Percentiles rank a stretch among this genome's conserved stretches.
These are phyloP conservation scores for Gulo gulo DNA, from an alignment of 2,113 vertebrate species.

Conservation along the genomic window DNA sequence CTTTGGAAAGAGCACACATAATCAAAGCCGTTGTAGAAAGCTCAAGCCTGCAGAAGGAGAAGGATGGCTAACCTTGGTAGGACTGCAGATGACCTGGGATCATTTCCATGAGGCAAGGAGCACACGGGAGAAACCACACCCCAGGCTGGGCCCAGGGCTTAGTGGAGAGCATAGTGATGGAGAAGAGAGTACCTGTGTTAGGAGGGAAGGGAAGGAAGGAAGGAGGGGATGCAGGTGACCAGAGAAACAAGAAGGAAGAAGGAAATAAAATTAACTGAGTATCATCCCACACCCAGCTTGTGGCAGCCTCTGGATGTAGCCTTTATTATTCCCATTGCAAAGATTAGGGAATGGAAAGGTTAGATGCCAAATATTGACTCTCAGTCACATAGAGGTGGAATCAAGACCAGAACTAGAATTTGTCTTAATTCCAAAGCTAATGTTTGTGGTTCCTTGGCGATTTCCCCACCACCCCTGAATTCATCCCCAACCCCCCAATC, in stretches of 20 bases:
- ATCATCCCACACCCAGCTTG: not conserved
- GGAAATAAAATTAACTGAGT: not conserved
- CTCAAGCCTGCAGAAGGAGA: not conserved
- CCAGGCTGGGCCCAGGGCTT: not conserved
- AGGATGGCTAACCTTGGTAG: not conserved
- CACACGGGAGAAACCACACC: not conserved
- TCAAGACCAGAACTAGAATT: not conserved
- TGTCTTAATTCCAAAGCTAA: not conserved
- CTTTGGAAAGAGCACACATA: not conserved
- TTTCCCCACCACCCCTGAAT: not conserved
- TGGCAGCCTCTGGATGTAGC: not conserved
- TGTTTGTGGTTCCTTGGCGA: not conserved
- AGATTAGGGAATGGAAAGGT: not conserved
- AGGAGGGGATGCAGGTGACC: too few species aligned
- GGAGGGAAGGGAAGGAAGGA: not conserved
- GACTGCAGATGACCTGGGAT: too few species aligned
- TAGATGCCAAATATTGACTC: not conserved
- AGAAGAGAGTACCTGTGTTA: not conserved
- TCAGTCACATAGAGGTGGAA: not conserved
- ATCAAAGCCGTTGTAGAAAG: not conserved
- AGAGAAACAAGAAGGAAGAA: not conserved
- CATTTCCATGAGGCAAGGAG: not conserved
- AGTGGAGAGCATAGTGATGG: rapidly evolving
- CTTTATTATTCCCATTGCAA: not conserved
- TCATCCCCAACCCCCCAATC: not conserved